These are phyloP conservation scores for Xiphorhynchus elegans DNA, from an alignment of 2,113 vertebrate species.

Conservation along the genomic window DNA sequence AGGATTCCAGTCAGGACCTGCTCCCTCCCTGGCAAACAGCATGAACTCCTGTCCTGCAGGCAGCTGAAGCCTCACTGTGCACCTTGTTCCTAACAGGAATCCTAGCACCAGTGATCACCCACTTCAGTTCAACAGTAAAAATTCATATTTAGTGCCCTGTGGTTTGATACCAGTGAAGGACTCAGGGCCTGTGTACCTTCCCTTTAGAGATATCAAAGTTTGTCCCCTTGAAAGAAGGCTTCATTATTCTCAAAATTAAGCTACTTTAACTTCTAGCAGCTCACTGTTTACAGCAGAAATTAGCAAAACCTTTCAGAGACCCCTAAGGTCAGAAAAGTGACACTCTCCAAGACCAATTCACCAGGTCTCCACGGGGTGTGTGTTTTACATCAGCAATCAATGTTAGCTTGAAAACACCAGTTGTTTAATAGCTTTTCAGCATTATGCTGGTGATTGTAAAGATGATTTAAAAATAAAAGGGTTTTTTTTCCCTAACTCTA, in stretches of 20 bases:
- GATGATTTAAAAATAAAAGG: neutral
- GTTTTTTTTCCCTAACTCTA: neutral
- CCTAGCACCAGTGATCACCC: neutral
- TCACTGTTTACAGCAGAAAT: neutral
- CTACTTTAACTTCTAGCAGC: neutral
- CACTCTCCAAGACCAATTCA: neutral
- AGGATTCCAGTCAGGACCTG: neutral
- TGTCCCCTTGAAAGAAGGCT: neutral
- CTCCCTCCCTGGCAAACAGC: neutral
- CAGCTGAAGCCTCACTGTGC: neutral
- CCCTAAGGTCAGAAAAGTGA: neutral
- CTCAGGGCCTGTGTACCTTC: neutral
- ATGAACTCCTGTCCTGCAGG: neutral
- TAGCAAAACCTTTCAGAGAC: neutral
- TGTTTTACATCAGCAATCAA: neutral
- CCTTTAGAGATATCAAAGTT: neutral
- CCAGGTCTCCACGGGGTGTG: neutral
- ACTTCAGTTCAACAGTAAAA: neutral
- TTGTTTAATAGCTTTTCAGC: neutral
- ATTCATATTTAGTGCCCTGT: neutral
- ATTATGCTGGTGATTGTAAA: slow-evolving; percentile 25
- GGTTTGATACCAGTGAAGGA: neutral
- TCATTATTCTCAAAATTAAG: neutral
- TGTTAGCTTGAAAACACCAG: neutral
- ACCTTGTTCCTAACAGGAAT: neutral